A percentile compares a stretch with the other conserved stretches of the same genome.
These are phyloP conservation scores for Silurus meridionalis DNA, from an alignment of 2,113 vertebrate species.

Conservation along the genomic window DNA sequence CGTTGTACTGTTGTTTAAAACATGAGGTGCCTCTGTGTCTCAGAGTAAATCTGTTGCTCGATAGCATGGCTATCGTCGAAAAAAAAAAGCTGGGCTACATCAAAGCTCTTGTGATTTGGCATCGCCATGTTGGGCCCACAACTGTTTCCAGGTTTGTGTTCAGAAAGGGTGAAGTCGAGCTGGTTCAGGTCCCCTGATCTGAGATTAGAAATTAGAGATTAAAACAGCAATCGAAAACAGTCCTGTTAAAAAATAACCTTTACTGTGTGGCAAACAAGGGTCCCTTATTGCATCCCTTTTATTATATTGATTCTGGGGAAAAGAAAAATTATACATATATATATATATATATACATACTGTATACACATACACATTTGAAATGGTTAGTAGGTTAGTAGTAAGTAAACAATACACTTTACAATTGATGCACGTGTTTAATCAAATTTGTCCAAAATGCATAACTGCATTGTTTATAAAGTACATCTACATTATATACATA, in stretches of 20 bases:
- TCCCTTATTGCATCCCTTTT: not conserved
- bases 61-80: conserved; percentile 40
- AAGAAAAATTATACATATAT: not conserved
- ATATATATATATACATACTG: too few relatives aligned
- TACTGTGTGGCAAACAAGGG: not conserved
- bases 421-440: not conserved
- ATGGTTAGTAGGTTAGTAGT: not conserved
- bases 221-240: not conserved
- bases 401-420: not conserved
- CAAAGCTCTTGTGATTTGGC: conserved; percentile 35
- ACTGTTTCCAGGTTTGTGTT: conserved; percentile 47
- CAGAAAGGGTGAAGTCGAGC: conserved; percentile 34
- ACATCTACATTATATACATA: not conserved
- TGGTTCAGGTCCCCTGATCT: conserved; percentile 12
- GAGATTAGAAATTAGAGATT: not conserved
- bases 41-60: conserved; percentile 41
- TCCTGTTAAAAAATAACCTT: not conserved
- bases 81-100: conserved; percentile 42
- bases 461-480: not conserved
- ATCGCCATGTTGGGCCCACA: not conserved
- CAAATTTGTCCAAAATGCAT: not conserved
- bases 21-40: conserved; percentile 40
- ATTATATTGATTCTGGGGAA: not conserved
- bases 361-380: not conserved
- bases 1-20: conserved; percentile 40